Base-by-base conservation (phyloP, 1,140 invertebrate species). In the Mactra quadrangularis region DNA sequence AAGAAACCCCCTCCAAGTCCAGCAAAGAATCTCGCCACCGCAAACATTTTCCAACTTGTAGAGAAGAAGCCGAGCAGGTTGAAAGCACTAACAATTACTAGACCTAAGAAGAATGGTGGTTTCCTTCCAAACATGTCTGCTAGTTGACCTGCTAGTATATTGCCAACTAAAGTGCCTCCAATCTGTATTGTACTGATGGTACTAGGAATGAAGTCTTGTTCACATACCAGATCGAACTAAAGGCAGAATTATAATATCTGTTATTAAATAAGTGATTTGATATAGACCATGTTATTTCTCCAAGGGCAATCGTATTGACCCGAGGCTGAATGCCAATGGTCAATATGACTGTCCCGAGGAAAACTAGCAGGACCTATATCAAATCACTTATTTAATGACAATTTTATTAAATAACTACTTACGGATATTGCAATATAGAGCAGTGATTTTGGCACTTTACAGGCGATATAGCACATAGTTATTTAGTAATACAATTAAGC, bases 151-250 rank as follows among this genome's bases (percentile, higher is more conserved):
- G 70, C 53, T n/a, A 85, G 0, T 9, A 82, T 6, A n/a, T 81
- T 66, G 0, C 87, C 87, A 17, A 71, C 52, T 3, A 86, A 41
- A 3, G 83, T 50, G 0, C 87, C 87, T 1, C 31, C 83, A 55
- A 85, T 72, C 45, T 86, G 85, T 38, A 88, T 60, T 0, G 85
- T 81, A 19, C 60, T 85, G 9, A 86, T 68, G 6, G 82, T 55
- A 31, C 72, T 55, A 7, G 62, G 72, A 7, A 86, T 62, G 47
- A 60, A 86, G 57, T 53, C 52, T 15, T 53, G 11, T 2, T 78
- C 85, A 75, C 87, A 88, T 0, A 88, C 74, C 25, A 88, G 57
- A n/a, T 64, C 55, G 71, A 83, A 88, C 87, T 88, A 68, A 29
- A 75, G 64, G 35, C n/a, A 11, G n/a, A 68, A 45, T n/a, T 6